These are phyloP conservation scores for Neolamprologus kungweensis DNA, from an alignment of 2,113 vertebrate genomes.

Conservation along the genomic window DNA sequence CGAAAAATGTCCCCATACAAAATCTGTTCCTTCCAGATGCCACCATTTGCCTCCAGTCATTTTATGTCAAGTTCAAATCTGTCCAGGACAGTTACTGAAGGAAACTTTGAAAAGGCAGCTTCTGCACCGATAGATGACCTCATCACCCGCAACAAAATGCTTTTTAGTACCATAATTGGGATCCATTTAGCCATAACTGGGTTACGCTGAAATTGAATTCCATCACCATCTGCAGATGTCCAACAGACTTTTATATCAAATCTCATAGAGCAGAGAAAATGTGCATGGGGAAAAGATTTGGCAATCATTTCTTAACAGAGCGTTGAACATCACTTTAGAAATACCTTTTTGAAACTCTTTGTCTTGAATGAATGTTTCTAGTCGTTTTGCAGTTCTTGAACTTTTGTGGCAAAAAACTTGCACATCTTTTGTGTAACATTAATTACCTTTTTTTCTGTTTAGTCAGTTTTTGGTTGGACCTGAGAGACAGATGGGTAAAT, in stretches of 20 bases:
- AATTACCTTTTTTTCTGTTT: neutral
- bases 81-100: neutral
- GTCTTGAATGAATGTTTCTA: neutral
- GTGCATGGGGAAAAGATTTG: neutral
- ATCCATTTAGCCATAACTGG: conserved; percentile 55
- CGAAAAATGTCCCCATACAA: neutral
- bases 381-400: neutral
- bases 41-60: neutral
- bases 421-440: neutral
- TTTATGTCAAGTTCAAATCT: neutral
- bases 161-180: conserved; percentile 26
- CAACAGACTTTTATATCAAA: conserved; percentile 34
- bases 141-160: conserved; percentile 11
- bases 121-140: conserved; percentile 25
- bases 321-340: neutral
- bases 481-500: neutral
- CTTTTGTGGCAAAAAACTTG: neutral
- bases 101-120: neutral
- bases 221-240: conserved; percentile 27
- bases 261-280: conserved; percentile 3
- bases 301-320: neutral
- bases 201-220: conserved; percentile 46
- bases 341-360: neutral
- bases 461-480: neutral
- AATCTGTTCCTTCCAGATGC: conserved; percentile 12